Evolutionary conservation across 1,140 invertebrate genomes (phyloP).

Genomic region (Xylocopa sonorina): DNA sequence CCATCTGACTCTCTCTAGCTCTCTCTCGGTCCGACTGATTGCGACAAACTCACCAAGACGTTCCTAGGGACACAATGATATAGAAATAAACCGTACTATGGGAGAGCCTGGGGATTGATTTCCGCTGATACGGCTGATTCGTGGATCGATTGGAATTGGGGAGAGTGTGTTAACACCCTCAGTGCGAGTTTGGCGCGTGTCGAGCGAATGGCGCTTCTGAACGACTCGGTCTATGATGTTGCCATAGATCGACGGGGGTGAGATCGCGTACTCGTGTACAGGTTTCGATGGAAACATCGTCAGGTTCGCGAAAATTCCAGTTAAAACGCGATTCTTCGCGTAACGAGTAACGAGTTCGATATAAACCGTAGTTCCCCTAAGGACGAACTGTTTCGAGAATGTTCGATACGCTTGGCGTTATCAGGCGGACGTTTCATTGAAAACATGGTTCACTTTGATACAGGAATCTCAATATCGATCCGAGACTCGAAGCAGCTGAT

Average conservation of each 20-base stretch:
- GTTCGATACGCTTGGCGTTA: neutral
- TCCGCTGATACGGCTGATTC: conserved; percentile 19
- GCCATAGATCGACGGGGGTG: no score
- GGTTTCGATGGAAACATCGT: no score
- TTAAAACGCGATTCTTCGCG: neutral
- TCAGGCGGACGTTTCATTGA: neutral
- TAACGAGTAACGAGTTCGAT: neutral
- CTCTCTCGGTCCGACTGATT: conserved; percentile 6
- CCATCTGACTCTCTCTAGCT: no score
- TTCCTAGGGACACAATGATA: no score
- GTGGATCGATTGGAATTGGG: neutral
- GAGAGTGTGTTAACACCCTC: no score
- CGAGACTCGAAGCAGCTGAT: conserved; percentile 36
- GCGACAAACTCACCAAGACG: conserved; percentile 16
- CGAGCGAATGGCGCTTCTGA: no score
- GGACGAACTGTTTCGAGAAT: neutral
- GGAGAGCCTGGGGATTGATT: conserved; percentile 13
- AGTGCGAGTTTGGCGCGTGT: no score
- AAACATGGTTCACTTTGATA: neutral
- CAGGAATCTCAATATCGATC: conserved; percentile 32
- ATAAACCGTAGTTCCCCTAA: neutral
- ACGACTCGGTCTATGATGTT: no score
- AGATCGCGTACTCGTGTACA: no score
- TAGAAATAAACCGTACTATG: no score
- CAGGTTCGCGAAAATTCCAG: no score